These are phyloP conservation scores for Gasterosteus nipponicus DNA, from an alignment of 2,113 vertebrate genomes.

Conservation along the genomic window DNA sequence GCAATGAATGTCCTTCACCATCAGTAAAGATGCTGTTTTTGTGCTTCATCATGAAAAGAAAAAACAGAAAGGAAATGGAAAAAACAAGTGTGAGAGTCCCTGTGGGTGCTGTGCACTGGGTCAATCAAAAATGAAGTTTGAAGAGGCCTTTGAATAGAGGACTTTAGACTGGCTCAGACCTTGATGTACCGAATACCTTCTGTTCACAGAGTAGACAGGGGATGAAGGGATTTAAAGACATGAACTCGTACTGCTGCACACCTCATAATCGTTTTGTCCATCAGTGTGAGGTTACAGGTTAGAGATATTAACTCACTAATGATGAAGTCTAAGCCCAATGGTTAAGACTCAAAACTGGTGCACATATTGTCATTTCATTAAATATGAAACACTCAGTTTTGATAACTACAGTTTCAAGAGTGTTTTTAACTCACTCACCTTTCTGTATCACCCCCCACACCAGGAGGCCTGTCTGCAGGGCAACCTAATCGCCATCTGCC, in stretches of 20 bases:
- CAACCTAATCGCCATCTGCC: slow-evolving; percentile 96
- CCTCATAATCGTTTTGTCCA: slow-evolving; percentile 31
- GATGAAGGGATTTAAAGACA: slow-evolving; percentile 20
- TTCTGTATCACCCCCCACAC: neutral
- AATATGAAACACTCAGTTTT: neutral
- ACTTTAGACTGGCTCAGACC: neutral
- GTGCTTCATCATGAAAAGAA: neutral
- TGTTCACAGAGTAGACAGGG: slow-evolving; percentile 4
- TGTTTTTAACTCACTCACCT: neutral
- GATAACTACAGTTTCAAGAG: neutral
- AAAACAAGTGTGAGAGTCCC: neutral
- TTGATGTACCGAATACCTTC: slow-evolving; percentile 23
- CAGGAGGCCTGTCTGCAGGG: slow-evolving; percentile 98
- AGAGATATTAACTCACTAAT: slow-evolving; percentile 49
- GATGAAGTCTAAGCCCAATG: slow-evolving; percentile 15
- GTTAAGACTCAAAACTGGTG: neutral
- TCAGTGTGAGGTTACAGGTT: slow-evolving; percentile 42
- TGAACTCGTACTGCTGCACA: slow-evolving; percentile 1
- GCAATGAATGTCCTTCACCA: neutral
- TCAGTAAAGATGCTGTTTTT: neutral
- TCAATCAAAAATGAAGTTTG: neutral
- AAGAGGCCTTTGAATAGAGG: neutral
- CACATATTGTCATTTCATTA: slow-evolving; percentile 7
- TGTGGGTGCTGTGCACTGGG: neutral
- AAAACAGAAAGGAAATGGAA: neutral